A percentile compares a stretch with the other conserved stretches of the same genome.
Conservation (phyloP, 2,113 vertebrate genomes). For the Muntiacus muntjak region DNA sequence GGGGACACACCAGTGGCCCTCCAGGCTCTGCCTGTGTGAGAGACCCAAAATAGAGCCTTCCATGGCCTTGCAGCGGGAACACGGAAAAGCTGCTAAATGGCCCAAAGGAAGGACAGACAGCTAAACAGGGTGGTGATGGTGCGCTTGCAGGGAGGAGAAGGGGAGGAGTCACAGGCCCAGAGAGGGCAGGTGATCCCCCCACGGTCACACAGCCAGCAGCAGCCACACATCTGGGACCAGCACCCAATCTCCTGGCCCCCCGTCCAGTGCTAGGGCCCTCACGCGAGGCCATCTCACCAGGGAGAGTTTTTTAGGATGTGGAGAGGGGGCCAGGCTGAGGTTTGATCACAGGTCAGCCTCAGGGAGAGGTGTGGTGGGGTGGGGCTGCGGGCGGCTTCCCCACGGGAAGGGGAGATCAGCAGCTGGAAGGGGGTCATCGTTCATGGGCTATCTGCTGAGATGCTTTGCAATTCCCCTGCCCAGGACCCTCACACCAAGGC, state of each 20-base stretch:
- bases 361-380: accelerated
- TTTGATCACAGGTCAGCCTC: not conserved
- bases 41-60: not conserved
- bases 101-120: not conserved
- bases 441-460: not conserved
- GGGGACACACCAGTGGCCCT: accelerated
- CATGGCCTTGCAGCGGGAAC: not conserved
- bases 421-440: not conserved
- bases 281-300: accelerated
- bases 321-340: not conserved
- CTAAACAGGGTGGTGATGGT: not conserved
- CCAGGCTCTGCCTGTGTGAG: accelerated
- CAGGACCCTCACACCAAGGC: not conserved
- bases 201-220: not conserved
- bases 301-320: not conserved
- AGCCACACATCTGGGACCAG: not conserved
- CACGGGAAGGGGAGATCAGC: no score
- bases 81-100: accelerated
- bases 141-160: accelerated
- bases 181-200: not conserved
- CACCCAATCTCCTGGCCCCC: not conserved
- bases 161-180: not conserved
- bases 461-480: not conserved
- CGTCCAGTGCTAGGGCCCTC: no score
- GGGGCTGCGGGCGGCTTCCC: not conserved